Evolutionary conservation across 1,140 invertebrate genomes (phyloP).

Genomic region (Calycopis cecrops): DNA sequence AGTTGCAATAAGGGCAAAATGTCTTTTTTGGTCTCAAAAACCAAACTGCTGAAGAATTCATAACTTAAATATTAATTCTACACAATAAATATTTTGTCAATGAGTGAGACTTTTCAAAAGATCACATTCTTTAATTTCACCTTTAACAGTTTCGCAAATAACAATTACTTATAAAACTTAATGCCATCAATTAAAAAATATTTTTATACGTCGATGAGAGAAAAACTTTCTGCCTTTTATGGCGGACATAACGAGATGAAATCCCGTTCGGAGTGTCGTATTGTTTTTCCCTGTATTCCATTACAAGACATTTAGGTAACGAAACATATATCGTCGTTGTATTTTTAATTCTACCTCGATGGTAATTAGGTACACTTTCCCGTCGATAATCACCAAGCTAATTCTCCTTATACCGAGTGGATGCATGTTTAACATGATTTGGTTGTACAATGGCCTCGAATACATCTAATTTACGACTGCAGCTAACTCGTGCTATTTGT

Average conservation of each 20-base stretch:
- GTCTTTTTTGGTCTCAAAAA: no score
- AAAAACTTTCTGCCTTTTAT: conserved; percentile 49
- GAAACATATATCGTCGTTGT: conserved; percentile 13
- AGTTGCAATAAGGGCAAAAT: no score
- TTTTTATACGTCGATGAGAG: conserved; percentile 33
- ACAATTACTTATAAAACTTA: conserved; percentile 30
- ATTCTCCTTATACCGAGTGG: conserved; percentile 17
- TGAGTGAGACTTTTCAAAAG: no score
- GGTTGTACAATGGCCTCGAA: conserved; percentile 30
- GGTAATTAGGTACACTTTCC: conserved; percentile 6
- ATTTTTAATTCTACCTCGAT: not conserved
- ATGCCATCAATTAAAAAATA: conserved; percentile 40
- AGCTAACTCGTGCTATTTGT: conserved; percentile 44
- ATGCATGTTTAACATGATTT: conserved; percentile 44
- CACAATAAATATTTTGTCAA: no score
- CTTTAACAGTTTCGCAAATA: no score
- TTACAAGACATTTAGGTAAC: conserved; percentile 34
- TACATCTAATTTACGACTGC: conserved; percentile 37
- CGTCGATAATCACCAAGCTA: conserved; percentile 5
- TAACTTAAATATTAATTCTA: no score
- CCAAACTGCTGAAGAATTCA: no score
- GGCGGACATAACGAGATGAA: conserved; percentile 54
- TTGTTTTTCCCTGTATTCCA: conserved; percentile 50
- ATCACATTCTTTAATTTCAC: no score
- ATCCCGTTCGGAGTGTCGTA: conserved; percentile 44